A percentile compares a stretch with the other conserved stretches of the same genome.
These are phyloP conservation scores for Ischnura elegans DNA, from an alignment of 2,888 invertebrate species.

Conservation along the genomic window DNA sequence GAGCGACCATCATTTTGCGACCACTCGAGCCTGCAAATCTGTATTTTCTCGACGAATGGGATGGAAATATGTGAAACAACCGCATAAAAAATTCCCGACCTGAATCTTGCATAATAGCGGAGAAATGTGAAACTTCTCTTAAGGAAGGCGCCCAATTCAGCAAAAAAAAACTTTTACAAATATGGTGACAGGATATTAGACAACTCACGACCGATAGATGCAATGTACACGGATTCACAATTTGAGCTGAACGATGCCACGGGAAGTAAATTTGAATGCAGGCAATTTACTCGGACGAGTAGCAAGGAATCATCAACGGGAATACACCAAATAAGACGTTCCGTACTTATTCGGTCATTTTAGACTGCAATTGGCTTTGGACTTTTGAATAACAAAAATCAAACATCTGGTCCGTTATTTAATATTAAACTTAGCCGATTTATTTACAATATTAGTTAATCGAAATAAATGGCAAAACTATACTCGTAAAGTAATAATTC, in stretches of 20 bases:
- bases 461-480: too few relatives aligned
- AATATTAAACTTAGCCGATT: too few relatives aligned
- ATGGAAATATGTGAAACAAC: not conserved
- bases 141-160: not conserved
- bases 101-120: constrained; percentile 11
- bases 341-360: too few relatives aligned
- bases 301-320: too few relatives aligned
- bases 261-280: not conserved
- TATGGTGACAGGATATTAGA: too few relatives aligned
- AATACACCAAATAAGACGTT: too few relatives aligned
- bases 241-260: not conserved
- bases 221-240: not conserved
- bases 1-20: not conserved
- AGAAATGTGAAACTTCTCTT: constrained; percentile 40
- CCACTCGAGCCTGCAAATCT: not conserved
- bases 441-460: too few relatives aligned
- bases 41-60: not conserved
- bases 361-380: too few relatives aligned
- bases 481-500: too few relatives aligned
- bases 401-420: too few relatives aligned
- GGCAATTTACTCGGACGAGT: too few relatives aligned
- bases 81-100: not conserved
- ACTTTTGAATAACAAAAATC: too few relatives aligned
- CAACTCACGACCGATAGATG: not conserved
- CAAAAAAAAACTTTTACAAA: constrained; percentile 8